These are phyloP conservation scores for Callithrix jacchus DNA, from an alignment of 2,113 vertebrate genomes.

Conservation along the genomic window DNA sequence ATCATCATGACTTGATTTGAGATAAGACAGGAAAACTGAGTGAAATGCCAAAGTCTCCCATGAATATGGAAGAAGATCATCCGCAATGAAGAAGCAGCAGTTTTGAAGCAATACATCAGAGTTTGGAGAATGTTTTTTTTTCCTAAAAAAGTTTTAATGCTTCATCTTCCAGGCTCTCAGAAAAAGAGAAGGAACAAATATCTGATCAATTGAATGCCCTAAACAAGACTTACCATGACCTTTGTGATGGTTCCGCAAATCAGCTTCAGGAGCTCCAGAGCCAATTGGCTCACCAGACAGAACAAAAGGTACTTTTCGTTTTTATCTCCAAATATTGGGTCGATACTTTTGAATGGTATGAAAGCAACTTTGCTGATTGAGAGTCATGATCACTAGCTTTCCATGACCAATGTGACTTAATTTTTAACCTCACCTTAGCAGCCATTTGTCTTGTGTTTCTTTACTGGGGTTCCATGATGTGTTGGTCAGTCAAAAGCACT, in stretches of 20 bases:
- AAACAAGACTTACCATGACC: slow-evolving; percentile 89
- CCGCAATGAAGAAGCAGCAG: not conserved
- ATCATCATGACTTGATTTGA: not conserved
- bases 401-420: slow-evolving; percentile 58
- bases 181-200: slow-evolving; percentile 90
- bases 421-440: slow-evolving; percentile 66
- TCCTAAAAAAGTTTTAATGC: not conserved
- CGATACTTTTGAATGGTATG: not conserved
- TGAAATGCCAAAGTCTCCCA: not conserved
- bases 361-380: slow-evolving; percentile 50
- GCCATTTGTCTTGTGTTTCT: slow-evolving; percentile 63
- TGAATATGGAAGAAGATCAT: not conserved
- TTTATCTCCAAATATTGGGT: not conserved
- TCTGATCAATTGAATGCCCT: slow-evolving; percentile 88
- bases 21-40: not conserved
- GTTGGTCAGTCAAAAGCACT: slow-evolving; percentile 58
- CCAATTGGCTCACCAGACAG: slow-evolving; percentile 92
- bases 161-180: slow-evolving; percentile 87
- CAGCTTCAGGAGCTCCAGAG: slow-evolving; percentile 95
- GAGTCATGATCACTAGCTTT: slow-evolving; percentile 51
- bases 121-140: not conserved
- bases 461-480: slow-evolving; percentile 58
- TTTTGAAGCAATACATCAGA: not conserved
- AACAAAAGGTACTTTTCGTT: slow-evolving; percentile 92
- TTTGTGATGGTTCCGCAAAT: slow-evolving; percentile 89